Evolutionary conservation across 2,888 invertebrate species (phyloP).

Genomic region (Agrotis ipsilon): DNA sequence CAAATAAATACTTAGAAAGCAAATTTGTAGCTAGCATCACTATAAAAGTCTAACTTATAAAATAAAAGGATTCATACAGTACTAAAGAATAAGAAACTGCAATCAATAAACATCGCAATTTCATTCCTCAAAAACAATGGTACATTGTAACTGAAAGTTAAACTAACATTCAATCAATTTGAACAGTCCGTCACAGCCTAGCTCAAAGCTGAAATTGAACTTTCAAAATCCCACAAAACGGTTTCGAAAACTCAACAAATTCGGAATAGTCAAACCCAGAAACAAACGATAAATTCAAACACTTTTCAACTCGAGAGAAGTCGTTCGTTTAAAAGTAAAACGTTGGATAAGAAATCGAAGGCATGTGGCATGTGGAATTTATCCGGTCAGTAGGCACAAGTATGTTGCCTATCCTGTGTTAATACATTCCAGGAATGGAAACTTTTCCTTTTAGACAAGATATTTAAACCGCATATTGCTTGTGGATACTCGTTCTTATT

Average conservation of each 20-base stretch:
- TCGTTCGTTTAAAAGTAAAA: slow-evolving; percentile 37
- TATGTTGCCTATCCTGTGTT: slow-evolving; percentile 44
- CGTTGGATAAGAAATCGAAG: slow-evolving; percentile 49
- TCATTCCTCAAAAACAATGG: background rate
- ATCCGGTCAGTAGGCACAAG: slow-evolving; percentile 38
- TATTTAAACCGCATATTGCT: slow-evolving; percentile 39
- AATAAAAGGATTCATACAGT: background rate
- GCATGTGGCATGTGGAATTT: slow-evolving; percentile 50
- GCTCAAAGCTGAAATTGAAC: slow-evolving; percentile 16
- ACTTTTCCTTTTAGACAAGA: slow-evolving; percentile 53
- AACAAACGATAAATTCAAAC: slow-evolving; percentile 31
- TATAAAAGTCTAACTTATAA: background rate
- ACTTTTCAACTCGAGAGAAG: slow-evolving; percentile 31
- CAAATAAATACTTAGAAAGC: background rate
- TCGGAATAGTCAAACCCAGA: background rate
- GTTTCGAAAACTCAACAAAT: slow-evolving; percentile 14
- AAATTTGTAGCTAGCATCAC: background rate
- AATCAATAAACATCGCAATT: background rate
- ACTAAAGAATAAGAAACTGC: background rate
- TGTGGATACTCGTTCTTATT: slow-evolving; percentile 30
- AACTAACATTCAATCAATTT: slow-evolving; percentile 17
- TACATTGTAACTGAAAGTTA: background rate
- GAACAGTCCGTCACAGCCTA: background rate
- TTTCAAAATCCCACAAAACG: slow-evolving; percentile 14
- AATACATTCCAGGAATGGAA: slow-evolving; percentile 53